These are phyloP conservation scores for Eulemur rubriventer DNA, from an alignment of 2,797 vertebrate genomes.

Conservation along the genomic window DNA sequence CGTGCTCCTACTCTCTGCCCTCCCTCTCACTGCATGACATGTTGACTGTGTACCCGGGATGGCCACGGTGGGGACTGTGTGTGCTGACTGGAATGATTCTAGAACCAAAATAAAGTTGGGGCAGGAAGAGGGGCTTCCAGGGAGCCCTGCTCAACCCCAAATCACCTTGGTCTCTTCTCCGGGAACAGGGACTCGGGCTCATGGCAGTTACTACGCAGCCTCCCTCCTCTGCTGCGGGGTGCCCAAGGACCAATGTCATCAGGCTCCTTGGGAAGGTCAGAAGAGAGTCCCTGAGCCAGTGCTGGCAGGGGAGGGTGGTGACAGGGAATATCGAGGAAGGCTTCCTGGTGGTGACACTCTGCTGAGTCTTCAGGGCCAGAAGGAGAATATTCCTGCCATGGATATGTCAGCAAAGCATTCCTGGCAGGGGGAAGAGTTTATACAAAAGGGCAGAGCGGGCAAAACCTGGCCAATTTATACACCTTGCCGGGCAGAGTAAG, in stretches of 20 bases:
- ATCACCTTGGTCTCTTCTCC: not conserved
- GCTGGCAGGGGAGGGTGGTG: not conserved
- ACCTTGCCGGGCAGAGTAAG: not conserved
- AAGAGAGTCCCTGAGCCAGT: not conserved
- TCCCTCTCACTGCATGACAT: constrained; percentile 64
- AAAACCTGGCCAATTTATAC: not conserved
- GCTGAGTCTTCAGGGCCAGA: not conserved
- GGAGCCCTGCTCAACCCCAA: not conserved
- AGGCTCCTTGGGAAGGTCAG: not conserved
- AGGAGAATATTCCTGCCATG: not conserved
- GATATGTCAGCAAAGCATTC: not conserved
- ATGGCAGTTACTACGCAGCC: accelerated
- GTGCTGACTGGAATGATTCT: constrained; percentile 56
- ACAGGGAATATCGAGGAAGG: not conserved
- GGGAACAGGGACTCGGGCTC: not conserved
- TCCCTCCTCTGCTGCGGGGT: not conserved
- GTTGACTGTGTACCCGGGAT: not conserved
- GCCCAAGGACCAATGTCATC: not conserved
- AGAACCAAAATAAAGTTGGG: constrained; percentile 74
- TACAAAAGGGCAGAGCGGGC: not conserved
- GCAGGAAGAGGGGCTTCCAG: constrained; percentile 12
- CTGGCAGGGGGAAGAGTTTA: not conserved
- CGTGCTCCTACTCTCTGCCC: not conserved
- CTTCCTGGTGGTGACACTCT: not conserved
- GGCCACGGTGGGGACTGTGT: not conserved